Base-by-base conservation (phyloP, 2,113 vertebrate species). In the Gasterosteus nipponicus region DNA sequence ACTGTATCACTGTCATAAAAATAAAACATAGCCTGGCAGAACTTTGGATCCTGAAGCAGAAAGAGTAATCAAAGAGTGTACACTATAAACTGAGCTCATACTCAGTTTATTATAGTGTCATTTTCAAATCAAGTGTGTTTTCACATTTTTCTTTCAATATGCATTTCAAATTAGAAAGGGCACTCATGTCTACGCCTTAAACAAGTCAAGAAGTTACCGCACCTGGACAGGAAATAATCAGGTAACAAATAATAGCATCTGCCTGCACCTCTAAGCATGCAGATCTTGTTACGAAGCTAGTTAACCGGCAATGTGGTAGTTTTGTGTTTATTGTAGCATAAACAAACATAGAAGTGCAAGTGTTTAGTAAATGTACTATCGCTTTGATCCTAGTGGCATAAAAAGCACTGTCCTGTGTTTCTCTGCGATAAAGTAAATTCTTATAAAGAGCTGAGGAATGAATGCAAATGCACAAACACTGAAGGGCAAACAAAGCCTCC, bases 21-120 rank as follows among this genome's bases (percentile, higher is more conserved):
- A 58, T 22, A 7, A 64, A 26, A 73, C 59, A 65, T 16, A 38
- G 2, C 39, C 14, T 16, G 5, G 6, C 5, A 3, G 54, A 84
- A 86, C 84, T 89, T 89, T 91, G 81, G 64, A 82, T 84, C 70
- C 69, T 58, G 19, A 78, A 41, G 19, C 31, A 49, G 15, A 62
- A 41, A 63, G 7, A 26, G 12, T 51, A 19, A 77, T 78, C 19
- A 73, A 83, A 65, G 12, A 53, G 10, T 38, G 42, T 12, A 61
- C 51, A 33, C 38, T 46, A 65, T 78, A 58, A 72, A 33, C 22
- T 47, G 33, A 67, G 18, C 51, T 35, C 58, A 42, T 15, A 11
- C 1, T 35, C 29, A 56, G 19, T 73, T 62, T 66, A 74, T 77
- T 38, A 22, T 22, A 54, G 18, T 10, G 0, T 46, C 7, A 69